phyloP scores from a whole-genome alignment of 30 jellyfish, hydroid and myxozoan genomes.

The Pseudorhiza aurosa region DNA sequence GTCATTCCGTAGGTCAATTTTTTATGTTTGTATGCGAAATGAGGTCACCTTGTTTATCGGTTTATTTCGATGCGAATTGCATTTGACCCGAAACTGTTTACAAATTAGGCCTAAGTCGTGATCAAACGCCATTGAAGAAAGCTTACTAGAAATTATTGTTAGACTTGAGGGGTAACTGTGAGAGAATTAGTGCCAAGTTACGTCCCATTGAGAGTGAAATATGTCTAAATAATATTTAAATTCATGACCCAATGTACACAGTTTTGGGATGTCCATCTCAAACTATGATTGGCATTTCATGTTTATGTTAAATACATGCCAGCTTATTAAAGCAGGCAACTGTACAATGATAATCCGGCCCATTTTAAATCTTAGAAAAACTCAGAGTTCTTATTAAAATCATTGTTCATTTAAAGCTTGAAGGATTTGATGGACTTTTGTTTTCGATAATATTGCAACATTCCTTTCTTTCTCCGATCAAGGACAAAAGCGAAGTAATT shows the following conservation, averaged over 20 bases:
- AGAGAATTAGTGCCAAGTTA: conserved; percentile 27
- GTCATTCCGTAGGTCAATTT: neutral
- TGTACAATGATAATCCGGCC: neutral
- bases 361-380: conserved; percentile 1
- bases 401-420: neutral
- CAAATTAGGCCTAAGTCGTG: conserved; percentile 45
- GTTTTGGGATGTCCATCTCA: conserved; percentile 50
- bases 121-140: conserved; percentile 33
- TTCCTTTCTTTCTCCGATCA: too few species aligned
- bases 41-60: conserved; percentile 29
- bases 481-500: too few species aligned
- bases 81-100: conserved; percentile 46
- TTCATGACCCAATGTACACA: conserved; percentile 32
- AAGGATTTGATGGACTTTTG: conserved; percentile 4
- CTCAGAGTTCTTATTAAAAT: neutral
- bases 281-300: conserved; percentile 33
- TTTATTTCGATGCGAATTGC: conserved; percentile 13
- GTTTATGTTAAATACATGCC: conserved; percentile 13
- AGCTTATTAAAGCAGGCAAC: neutral
- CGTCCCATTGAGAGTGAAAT: conserved; percentile 39
- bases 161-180: conserved; percentile 55
- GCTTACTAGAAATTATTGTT: conserved; percentile 49
- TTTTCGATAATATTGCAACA: neutral
- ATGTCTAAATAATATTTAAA: conserved; percentile 22
- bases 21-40: conserved; percentile 13